These are phyloP conservation scores for Eulemur rubriventer DNA, from an alignment of 2,797 vertebrate genomes.

Conservation along the genomic window DNA sequence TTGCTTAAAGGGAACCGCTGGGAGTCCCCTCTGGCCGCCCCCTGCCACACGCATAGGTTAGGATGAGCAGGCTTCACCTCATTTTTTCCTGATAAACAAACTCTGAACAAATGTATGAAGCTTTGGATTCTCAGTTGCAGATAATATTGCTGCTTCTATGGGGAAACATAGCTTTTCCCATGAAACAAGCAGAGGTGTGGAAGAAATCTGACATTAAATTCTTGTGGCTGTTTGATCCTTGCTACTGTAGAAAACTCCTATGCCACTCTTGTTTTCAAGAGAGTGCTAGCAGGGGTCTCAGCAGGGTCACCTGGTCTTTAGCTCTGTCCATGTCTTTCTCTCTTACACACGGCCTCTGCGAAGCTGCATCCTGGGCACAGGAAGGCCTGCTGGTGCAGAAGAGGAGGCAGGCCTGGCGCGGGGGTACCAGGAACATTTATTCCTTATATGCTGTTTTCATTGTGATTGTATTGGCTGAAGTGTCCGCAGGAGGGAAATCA, in stretches of 20 bases:
- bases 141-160: neutral
- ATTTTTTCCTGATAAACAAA: neutral
- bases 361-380: neutral
- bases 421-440: neutral
- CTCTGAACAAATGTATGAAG: neutral
- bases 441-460: neutral
- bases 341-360: neutral
- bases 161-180: neutral
- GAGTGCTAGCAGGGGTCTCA: neutral
- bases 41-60: neutral
- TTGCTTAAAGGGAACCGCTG: neutral
- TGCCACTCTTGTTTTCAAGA: neutral
- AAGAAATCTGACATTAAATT: neutral
- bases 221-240: neutral
- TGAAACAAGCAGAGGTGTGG: neutral
- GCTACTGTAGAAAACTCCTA: neutral
- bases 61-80: neutral
- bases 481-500: neutral
- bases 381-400: neutral
- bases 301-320: neutral
- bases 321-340: neutral
- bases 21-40: no score
- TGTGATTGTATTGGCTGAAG: neutral
- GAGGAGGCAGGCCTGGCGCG: neutral
- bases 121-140: neutral